Evolutionary conservation across 2,888 invertebrate genomes (phyloP), one percentile per base, ranked within the genome.

Genomic region (Prostheceraeus crozeri): DNA sequence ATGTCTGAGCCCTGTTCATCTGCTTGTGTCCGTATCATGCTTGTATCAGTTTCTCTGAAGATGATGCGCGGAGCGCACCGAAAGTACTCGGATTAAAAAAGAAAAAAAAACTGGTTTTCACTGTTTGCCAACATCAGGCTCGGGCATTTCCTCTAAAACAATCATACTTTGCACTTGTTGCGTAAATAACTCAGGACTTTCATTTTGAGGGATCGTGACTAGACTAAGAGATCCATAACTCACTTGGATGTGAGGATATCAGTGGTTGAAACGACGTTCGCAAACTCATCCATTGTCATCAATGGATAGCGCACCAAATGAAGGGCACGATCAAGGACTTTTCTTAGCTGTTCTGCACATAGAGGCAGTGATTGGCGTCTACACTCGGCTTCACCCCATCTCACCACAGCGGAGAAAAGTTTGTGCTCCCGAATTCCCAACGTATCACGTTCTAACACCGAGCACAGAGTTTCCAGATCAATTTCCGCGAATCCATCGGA

Each of bases 251-350:
- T 83, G 1, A 87, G 77, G 27, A 88, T 78, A 0, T 84, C 84
- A 66, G 84, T 84, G 65, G 77, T 76, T 6, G 77, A 77, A 61
- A 73, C 69, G 1, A 71, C 23, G 33, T 60, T 36, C n/a, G 86
- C 86, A 73, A 88, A 88, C 73, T 88, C 87, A 72, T 87, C 86
- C 0, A 86, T 83, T 0, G 84, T 84, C 87, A 88, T 88, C 21
- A 87, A 76, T 0, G 87, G 87, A 72, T 87, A 87, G 25, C 87
- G 78, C 57, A 88, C 84, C 1, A 86, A 80, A 33, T 82, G 81
- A 65, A 87, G 80, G 0, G 85, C 84, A 54, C 81, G 72, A 0
- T 85, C 85, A 0, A 87, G 76, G 1, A 85, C 83, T 61, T 78
- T 75, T 63, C 86, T 77, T 70, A 85, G 84, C 74, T 85, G 84